These are phyloP conservation scores for Idaea straminata DNA, from an alignment of 2,888 invertebrate species.

Conservation along the genomic window DNA sequence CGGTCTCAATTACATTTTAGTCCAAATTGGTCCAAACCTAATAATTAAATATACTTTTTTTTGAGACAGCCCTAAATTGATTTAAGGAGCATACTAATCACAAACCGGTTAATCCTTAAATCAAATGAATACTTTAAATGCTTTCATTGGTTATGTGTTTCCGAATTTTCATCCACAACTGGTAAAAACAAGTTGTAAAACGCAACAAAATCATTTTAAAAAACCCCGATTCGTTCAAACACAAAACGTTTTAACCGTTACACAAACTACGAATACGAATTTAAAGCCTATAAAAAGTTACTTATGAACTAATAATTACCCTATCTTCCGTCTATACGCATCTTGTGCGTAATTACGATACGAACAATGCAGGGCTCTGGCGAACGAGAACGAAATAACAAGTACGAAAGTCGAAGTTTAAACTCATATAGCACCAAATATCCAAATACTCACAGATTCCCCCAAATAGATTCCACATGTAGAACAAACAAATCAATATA, in stretches of 20 bases:
- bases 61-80: no score
- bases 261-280: conserved; percentile 51
- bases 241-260: conserved; percentile 12
- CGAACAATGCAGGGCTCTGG: conserved; percentile 62
- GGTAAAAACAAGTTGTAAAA: no score
- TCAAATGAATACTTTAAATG: conserved; percentile 61
- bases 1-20: no score
- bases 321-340: conserved; percentile 72
- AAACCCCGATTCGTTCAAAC: conserved; percentile 25
- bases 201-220: conserved; percentile 39
- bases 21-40: no score
- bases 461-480: no score
- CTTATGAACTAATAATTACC: conserved; percentile 45
- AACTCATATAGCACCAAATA: background rate
- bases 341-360: conserved; percentile 61
- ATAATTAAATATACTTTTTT: no score
- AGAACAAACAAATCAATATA: no score
- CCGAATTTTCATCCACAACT: no score
- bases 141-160: conserved; percentile 26
- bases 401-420: background rate
- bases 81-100: no score
- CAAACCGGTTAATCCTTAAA: conserved; percentile 28
- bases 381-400: conserved; percentile 7
- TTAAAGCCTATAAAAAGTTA: conserved; percentile 68
- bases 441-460: background rate